Percentiles rank a stretch among this genome's conserved stretches.
Conservation (phyloP, 2,113 vertebrate genomes). For the Potamarius usumacintae region DNA sequence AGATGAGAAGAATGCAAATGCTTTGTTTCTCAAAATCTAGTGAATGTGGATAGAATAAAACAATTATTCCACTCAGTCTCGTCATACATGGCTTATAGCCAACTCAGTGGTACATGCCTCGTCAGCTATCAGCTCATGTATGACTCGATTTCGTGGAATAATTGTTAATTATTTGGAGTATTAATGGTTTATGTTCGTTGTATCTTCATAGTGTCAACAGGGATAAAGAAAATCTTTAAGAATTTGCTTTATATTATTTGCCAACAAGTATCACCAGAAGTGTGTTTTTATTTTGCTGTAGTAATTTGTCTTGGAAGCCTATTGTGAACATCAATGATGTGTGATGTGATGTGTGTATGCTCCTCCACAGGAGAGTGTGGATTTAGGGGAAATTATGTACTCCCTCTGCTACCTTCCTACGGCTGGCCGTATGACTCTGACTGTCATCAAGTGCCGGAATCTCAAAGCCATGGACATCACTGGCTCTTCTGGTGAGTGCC, state of each 20-base stretch:
- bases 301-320: not conserved
- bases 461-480: constrained; percentile 99
- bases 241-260: not conserved
- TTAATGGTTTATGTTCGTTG: not conserved
- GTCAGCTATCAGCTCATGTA: too few species aligned
- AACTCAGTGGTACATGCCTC: too few species aligned
- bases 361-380: constrained; percentile 86
- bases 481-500: constrained; percentile 86
- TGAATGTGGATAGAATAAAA: too few species aligned
- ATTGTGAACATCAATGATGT: not conserved
- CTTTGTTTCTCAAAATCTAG: too few species aligned
- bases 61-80: too few species aligned
- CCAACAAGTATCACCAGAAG: not conserved
- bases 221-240: not conserved
- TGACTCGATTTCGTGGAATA: too few species aligned
- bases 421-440: constrained; percentile 95
- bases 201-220: not conserved
- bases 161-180: not conserved
- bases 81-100: too few species aligned
- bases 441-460: constrained; percentile 97
- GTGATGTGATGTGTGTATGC: not conserved
- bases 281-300: not conserved
- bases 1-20: too few species aligned
- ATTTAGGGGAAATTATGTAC: constrained; percentile 99
- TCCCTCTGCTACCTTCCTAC: constrained; percentile 98